Base-by-base conservation (phyloP, 2,888 invertebrate genomes). In the Drosophila diplacantha region DNA sequence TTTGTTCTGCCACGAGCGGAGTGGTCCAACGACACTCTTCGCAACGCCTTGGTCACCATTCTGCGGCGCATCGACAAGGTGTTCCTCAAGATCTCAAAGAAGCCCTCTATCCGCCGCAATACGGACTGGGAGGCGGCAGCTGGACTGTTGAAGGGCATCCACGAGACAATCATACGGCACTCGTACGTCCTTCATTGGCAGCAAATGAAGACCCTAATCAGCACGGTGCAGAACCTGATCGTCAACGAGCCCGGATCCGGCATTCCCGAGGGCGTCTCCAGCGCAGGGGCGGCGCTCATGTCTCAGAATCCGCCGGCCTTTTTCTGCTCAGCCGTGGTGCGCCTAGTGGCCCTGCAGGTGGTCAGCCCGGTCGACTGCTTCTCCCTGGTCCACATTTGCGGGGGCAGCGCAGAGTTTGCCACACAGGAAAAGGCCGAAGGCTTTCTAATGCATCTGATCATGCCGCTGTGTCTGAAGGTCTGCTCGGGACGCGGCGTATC, bases 111-210 rank as follows among this genome's bases (percentile, higher is more conserved):
- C 66, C 90, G 96, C 80, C 91, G 97, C 80, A 96, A 97, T 74
- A 96, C 96, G 0, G 98, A 99, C 85, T 99, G 99, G 99, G 96
- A 96, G 85, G 97, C 99, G 0, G 97, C 99, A 1, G 96, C 97
- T 44, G 95, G 95, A 20, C 90, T 99, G 50, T 89, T 99, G 2
- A 96, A 96, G 90, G 99, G 98, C 47, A 93, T 98, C 18, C 98
- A 98, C 86, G 95, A 97, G 86, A 98, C 99, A 0, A 92, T 99
- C 87, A 91, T 94, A 62, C 93, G 95, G 69, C 98, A 96, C 88
- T 96, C 97, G 0, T 99, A 97, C 88, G 96, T 99, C 56, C 95
- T 98, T 84, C 98, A 99, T 87, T 94, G 94, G 92, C 97, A 97
- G 79, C 97, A 98, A 88, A 92, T 99, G 62, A 99, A 98, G 86